Conservation (phyloP, 2,113 vertebrate genomes). For the Melanerpes aurifrons region DNA sequence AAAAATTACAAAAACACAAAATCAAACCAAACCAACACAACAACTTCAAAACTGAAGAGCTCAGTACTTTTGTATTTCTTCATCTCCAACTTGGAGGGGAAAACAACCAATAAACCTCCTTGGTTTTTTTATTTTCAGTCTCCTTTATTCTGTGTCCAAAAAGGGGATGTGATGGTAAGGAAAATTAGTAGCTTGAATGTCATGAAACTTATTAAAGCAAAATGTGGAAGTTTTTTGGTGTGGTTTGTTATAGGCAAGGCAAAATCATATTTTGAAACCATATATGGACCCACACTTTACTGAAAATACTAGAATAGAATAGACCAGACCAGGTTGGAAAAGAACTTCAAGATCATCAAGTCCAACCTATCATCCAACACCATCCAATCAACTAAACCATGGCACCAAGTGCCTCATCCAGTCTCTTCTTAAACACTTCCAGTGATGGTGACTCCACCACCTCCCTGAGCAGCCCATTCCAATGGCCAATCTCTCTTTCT, state of each 20-base stretch:
- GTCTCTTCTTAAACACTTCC: too few relatives aligned
- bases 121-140: background rate
- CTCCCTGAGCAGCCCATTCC: too few relatives aligned
- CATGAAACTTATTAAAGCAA: background rate
- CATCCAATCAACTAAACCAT: too few relatives aligned
- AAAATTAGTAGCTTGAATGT: background rate
- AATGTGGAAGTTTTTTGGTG: background rate
- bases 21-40: too few relatives aligned
- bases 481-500: too few relatives aligned
- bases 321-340: too few relatives aligned
- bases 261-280: background rate
- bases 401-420: too few relatives aligned
- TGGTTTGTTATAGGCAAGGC: background rate
- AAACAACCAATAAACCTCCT: background rate
- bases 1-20: too few relatives aligned
- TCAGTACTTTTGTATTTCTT: background rate
- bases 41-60: background rate
- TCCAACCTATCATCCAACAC: too few relatives aligned
- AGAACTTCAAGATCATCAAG: too few relatives aligned
- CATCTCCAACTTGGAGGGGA: background rate
- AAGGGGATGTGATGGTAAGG: background rate
- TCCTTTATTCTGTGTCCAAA: constrained; percentile 14
- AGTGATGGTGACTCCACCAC: too few relatives aligned
- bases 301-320: background rate
- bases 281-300: background rate